Conservation (phyloP, 2,797 vertebrate species). For the Ciconia nigra region DNA sequence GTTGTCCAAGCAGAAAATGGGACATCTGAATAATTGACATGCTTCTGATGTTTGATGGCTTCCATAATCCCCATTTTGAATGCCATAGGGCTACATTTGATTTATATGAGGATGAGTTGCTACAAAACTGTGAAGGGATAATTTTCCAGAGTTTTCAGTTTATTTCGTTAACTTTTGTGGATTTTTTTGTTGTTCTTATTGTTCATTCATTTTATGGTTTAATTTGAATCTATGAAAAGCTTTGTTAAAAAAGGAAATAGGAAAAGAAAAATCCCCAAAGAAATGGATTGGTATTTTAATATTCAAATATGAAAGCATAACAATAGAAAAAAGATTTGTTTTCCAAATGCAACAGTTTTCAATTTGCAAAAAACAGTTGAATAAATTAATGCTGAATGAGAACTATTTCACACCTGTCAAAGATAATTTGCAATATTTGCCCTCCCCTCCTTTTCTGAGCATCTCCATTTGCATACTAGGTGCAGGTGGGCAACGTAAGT, state of each 20-base stretch:
- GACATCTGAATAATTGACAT: background rate
- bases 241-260: background rate
- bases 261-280: background rate
- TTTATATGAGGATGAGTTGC: background rate
- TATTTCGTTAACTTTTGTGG: background rate
- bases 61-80: background rate
- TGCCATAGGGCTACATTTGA: background rate
- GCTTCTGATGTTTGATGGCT: background rate
- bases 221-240: background rate
- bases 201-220: background rate
- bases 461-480: background rate
- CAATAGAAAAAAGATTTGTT: background rate
- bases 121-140: background rate
- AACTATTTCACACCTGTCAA: background rate
- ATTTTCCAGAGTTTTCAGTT: background rate
- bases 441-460: background rate
- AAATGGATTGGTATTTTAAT: background rate
- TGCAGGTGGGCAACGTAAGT: background rate
- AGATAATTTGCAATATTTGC: background rate
- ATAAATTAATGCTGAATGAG: background rate
- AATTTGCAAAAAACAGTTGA: background rate
- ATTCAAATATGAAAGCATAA: background rate
- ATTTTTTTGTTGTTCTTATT: background rate
- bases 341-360: background rate
- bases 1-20: background rate